phyloP scores from a whole-genome alignment of 2,888 invertebrate genomes.

The Alentia gelatinosa region DNA sequence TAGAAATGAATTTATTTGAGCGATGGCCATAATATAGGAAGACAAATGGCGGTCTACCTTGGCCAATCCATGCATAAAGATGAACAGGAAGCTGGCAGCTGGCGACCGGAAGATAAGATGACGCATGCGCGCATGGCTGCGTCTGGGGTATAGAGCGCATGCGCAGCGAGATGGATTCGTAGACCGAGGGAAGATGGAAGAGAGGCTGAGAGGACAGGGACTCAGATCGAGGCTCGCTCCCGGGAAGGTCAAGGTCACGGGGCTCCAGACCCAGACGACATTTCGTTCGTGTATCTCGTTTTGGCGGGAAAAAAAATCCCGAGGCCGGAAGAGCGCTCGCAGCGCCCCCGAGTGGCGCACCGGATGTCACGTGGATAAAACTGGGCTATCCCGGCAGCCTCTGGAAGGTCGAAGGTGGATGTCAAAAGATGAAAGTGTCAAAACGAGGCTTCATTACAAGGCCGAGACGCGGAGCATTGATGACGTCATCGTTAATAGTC shows the following conservation, averaged over 20 bases:
- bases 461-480: no score
- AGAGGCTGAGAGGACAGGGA: not conserved
- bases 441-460: no score
- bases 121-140: constrained; percentile 29
- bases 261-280: not conserved
- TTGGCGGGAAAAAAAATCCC: not conserved
- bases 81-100: not conserved
- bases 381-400: no score
- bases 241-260: not conserved
- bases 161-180: not conserved
- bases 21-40: not conserved
- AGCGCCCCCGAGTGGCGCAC: no score
- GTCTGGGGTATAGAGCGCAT: not conserved
- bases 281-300: not conserved
- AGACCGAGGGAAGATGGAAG: not conserved
- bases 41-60: not conserved
- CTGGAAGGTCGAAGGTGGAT: no score
- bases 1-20: not conserved
- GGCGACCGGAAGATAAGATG: constrained; percentile 32
- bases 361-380: no score
- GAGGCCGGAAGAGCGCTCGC: no score
- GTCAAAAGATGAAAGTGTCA: no score
- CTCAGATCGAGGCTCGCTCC: not conserved
- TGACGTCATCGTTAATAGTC: no score
- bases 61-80: not conserved